Evolutionary conservation across 2,888 invertebrate genomes (phyloP).

Genomic region (Limenitis camilla): DNA sequence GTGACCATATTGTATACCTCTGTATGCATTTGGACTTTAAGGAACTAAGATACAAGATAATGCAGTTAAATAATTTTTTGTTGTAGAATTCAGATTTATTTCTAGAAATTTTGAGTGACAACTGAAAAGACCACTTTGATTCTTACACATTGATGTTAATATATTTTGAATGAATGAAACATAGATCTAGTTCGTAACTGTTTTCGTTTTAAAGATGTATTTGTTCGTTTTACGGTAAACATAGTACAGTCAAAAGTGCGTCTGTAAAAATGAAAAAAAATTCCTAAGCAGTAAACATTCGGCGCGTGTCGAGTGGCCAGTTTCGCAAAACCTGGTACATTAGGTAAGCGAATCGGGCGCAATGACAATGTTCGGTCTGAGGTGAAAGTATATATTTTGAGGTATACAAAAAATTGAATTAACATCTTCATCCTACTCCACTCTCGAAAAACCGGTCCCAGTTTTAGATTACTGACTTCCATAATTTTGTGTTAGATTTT

Average conservation of each 20-base stretch:
- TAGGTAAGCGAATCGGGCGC: constrained; percentile 62
- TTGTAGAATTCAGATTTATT: too few relatives aligned
- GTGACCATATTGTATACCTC: too few relatives aligned
- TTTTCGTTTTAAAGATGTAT: neutral
- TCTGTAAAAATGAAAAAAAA: neutral
- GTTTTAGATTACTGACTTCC: constrained; percentile 1
- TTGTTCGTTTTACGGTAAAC: too few relatives aligned
- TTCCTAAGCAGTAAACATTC: constrained; percentile 37
- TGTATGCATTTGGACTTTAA: too few relatives aligned
- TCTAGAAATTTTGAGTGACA: too few relatives aligned
- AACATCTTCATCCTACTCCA: constrained; percentile 20
- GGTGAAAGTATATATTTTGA: constrained; percentile 59
- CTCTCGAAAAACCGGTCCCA: constrained; percentile 5
- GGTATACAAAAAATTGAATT: constrained; percentile 31
- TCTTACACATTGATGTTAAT: too few relatives aligned
- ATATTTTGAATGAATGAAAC: too few relatives aligned
- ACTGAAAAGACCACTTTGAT: too few relatives aligned
- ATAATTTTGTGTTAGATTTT: neutral
- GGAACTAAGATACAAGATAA: too few relatives aligned
- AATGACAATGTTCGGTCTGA: constrained; percentile 55
- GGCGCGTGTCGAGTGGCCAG: constrained; percentile 42
- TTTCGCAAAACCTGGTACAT: constrained; percentile 54
- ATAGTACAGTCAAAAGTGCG: neutral
- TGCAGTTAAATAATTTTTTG: too few relatives aligned
- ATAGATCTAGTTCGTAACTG: neutral